Conservation (phyloP, 1,140 invertebrate genomes). For the Trichonephila clavipes region DNA sequence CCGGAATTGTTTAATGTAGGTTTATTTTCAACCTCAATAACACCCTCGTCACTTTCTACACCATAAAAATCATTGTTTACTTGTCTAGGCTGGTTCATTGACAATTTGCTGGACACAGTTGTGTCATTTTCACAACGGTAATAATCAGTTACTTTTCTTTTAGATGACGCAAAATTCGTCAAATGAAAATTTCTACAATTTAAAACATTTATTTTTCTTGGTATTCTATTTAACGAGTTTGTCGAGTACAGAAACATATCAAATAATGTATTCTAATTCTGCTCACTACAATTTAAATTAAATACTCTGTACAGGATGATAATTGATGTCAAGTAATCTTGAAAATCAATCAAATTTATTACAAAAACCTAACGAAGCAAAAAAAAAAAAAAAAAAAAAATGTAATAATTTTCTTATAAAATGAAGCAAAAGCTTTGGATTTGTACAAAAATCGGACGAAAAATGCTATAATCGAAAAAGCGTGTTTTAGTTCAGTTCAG, state of each 20-base stretch:
- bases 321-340: too few relatives aligned
- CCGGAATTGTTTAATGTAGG: neutral
- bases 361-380: too few relatives aligned
- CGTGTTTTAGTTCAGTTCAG: too few relatives aligned
- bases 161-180: neutral
- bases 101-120: neutral
- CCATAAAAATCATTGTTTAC: conserved; percentile 50
- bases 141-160: neutral
- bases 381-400: too few relatives aligned
- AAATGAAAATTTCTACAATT: conserved; percentile 2
- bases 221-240: neutral
- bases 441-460: too few relatives aligned
- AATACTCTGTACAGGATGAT: too few relatives aligned
- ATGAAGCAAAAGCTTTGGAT: too few relatives aligned
- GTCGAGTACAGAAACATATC: neutral
- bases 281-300: too few relatives aligned
- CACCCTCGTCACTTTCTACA: conserved; percentile 56
- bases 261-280: neutral
- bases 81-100: too few relatives aligned
- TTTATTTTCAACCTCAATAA: conserved; percentile 40
- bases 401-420: too few relatives aligned
- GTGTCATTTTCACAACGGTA: neutral
- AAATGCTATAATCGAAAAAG: too few relatives aligned
- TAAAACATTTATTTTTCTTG: neutral
- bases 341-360: too few relatives aligned